Percentiles rank a stretch among this genome's conserved stretches.
Evolutionary conservation across 2,888 invertebrate species (phyloP).

Genomic region (Tolmerus cingulatus): DNA sequence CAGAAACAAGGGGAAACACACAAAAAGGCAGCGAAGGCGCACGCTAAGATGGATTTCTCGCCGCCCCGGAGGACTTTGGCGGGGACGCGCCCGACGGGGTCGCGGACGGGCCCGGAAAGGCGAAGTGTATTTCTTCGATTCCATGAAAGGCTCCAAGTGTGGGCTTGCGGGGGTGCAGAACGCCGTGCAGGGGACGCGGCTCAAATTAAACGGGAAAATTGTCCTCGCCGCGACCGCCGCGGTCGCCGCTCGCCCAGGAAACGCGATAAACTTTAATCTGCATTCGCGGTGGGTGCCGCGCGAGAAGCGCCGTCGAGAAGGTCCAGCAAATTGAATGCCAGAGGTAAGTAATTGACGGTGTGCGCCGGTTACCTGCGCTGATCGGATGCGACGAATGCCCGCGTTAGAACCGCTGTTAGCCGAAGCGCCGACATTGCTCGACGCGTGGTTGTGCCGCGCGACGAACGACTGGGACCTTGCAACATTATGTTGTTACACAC

Average conservation of each 20-base stretch:
- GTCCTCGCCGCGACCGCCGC: no score
- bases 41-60: neutral
- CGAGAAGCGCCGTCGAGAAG: neutral
- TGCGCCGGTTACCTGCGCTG: neutral
- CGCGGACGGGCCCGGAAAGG: neutral
- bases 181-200: conserved; percentile 3
- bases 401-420: neutral
- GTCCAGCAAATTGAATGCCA: neutral
- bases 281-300: neutral
- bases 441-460: neutral
- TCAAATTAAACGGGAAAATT: conserved; percentile 28
- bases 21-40: neutral
- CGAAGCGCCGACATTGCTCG: neutral
- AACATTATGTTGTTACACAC: neutral
- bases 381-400: neutral
- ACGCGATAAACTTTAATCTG: neutral
- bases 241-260: neutral
- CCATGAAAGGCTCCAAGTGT: neutral
- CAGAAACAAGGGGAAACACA: neutral
- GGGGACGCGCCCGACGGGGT: neutral
- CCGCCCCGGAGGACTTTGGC: neutral
- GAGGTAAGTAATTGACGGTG: neutral
- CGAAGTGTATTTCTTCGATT: neutral
- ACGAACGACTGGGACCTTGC: neutral
- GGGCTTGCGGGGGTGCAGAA: neutral